Evolutionary conservation across 2,113 vertebrate species (phyloP), one percentile per base, ranked within the genome.

Genomic region (Hypocryptadius cinnamomeus): DNA sequence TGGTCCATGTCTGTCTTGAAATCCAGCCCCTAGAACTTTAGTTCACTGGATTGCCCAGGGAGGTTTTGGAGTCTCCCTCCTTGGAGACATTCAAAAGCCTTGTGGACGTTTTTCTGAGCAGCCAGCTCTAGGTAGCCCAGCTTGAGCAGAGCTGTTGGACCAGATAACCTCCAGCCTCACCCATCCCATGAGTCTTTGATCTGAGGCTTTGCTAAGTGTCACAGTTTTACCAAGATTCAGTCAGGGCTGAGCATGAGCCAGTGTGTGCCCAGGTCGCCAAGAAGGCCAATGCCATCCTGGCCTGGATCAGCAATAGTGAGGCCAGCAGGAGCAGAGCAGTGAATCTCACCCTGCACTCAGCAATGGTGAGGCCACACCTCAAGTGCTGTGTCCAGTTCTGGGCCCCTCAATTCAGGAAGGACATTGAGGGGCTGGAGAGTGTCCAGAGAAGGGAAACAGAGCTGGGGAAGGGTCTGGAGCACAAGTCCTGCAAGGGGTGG

Each of bases 351-450:
- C 30, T 61, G 53, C 0, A 2, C 53, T 30, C 0, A 1, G 63
- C 40, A 42, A 2, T 76, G 47, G 2, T 76, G 54, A 40, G 54
- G 61, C 8, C 8, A 1, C 54, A 23, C 6, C 11, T 89, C 1
- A 1, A 60, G n/a, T 22, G 5, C 45, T 61, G 70, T 31, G 40
- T 68, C 24, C 39, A 25, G n/a, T 40, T 61, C 61, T 47, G 70
- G 20, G 8, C 13, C 39, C 22, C 39, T 24, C 8, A 21, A 0
- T 2, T 0, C 45, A 25, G 0, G 33, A 45, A 45, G 3, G 59
- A 64, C 35, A 33, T 4, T 37, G 31, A 50, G 60, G 6, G 1
- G 59, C 66, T 73, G 51, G 37, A n/a, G 23, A 0, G 0, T 0
- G 7, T 39, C 33, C 86, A 88, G 86, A 68, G 86, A 12, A n/a